phyloP scores from a whole-genome alignment of 2,888 invertebrate species.

The Prostheceraeus crozeri region DNA sequence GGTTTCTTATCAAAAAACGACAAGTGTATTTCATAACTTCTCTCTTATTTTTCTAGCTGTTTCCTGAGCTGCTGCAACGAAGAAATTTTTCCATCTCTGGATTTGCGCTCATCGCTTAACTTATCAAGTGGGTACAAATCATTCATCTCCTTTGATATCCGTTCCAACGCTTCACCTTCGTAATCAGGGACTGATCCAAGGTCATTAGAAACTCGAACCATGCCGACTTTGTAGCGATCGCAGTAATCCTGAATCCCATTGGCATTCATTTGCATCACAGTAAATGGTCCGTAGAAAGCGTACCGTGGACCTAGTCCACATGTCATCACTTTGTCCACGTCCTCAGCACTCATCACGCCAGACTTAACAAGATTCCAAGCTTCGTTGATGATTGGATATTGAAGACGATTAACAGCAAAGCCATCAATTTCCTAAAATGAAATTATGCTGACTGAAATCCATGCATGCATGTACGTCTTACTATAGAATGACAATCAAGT shows the following conservation, averaged over 20 bases:
- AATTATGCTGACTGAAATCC: too few relatives aligned
- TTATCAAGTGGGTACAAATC: conserved; percentile 45
- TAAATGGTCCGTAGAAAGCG: conserved; percentile 84
- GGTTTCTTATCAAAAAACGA: too few relatives aligned
- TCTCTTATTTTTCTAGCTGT: too few relatives aligned
- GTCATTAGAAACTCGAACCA: conserved; percentile 45
- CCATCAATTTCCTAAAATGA: conserved; percentile 85
- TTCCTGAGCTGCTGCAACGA: too few relatives aligned
- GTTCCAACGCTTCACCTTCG: conserved; percentile 57
- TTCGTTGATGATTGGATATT: conserved; percentile 88
- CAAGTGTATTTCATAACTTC: too few relatives aligned
- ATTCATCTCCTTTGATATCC: conserved; percentile 42
- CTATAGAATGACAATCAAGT: too few relatives aligned
- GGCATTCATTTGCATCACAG: conserved; percentile 87
- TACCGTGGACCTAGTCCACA: conserved; percentile 89
- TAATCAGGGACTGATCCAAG: conserved; percentile 45
- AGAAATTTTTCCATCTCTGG: too few relatives aligned
- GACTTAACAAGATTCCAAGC: conserved; percentile 76
- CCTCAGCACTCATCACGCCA: conserved; percentile 74
- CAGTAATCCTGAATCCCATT: conserved; percentile 51
- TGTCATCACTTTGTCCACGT: conserved; percentile 81
- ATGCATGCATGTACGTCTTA: too few relatives aligned
- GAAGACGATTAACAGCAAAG: conserved; percentile 84
- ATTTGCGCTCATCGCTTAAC: too few relatives aligned
- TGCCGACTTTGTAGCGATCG: conserved; percentile 47